Evolutionary conservation across 2,113 vertebrate species (phyloP).

Genomic region (Mellivora capensis): DNA sequence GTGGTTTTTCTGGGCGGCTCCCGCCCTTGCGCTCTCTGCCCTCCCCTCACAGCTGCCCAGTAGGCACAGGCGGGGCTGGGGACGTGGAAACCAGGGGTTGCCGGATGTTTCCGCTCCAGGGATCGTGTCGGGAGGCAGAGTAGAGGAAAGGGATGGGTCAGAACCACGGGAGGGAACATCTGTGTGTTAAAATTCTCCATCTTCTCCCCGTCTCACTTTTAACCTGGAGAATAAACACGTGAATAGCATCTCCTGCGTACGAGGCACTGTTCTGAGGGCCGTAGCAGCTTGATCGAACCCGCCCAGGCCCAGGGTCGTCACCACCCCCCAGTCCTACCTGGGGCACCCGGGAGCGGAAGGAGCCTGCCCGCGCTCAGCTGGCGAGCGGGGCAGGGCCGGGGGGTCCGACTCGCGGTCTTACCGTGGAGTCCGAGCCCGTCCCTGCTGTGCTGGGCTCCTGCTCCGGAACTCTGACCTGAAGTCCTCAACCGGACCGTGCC

Average conservation of each 20-base stretch:
- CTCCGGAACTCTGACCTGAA: background rate
- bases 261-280: background rate
- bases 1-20: background rate
- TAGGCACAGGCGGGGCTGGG: too few species aligned
- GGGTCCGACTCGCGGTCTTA: background rate
- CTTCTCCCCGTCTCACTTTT: conserved; percentile 16
- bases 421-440: background rate
- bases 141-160: background rate
- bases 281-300: background rate
- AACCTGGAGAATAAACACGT: background rate
- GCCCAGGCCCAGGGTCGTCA: background rate
- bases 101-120: background rate
- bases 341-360: background rate
- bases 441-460: background rate
- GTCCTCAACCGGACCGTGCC: background rate
- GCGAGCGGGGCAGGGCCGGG: background rate
- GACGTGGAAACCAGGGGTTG: background rate
- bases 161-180: background rate
- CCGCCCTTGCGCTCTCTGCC: background rate
- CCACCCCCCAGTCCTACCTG: background rate
- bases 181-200: background rate
- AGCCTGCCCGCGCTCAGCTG: background rate
- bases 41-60: background rate
- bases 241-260: background rate
- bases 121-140: background rate